phyloP scores from a whole-genome alignment of 1,140 invertebrate genomes.

The Solenopsis fugax region DNA sequence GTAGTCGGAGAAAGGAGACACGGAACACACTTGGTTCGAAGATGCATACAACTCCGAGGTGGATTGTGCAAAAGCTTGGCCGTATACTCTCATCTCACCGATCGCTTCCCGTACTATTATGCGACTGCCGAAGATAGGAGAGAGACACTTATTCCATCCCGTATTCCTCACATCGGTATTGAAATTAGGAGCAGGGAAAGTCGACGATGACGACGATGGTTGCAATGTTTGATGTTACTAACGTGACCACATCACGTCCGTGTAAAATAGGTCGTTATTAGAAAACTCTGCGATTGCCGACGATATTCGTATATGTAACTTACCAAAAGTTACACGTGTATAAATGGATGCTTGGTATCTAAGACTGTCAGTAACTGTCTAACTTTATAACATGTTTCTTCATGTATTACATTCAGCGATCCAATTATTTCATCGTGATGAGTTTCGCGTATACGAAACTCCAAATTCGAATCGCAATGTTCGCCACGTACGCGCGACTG shows the following conservation, averaged over 20 bases:
- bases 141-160: constrained; percentile 36
- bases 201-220: constrained; percentile 65
- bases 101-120: constrained; percentile 73
- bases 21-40: constrained; percentile 35
- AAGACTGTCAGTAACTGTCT: background rate
- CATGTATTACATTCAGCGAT: background rate
- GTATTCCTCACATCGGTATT: constrained; percentile 65
- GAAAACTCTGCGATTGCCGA: constrained; percentile 29
- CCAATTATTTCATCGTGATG: background rate
- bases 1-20: constrained; percentile 69
- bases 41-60: constrained; percentile 52
- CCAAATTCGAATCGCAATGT: background rate
- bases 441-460: constrained; percentile 6
- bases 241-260: constrained; percentile 44
- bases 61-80: constrained; percentile 71
- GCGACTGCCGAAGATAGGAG: constrained; percentile 57
- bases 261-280: constrained; percentile 47
- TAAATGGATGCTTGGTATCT: background rate
- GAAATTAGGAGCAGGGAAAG: constrained; percentile 73
- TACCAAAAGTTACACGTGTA: constrained; percentile 23
- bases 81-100: constrained; percentile 68
- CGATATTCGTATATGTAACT: constrained; percentile 22
- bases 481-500: background rate
- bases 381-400: background rate
- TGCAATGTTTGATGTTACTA: constrained; percentile 21